phyloP scores from a whole-genome alignment of 2,113 vertebrate genomes.

The Picathartes gymnocephalus region DNA sequence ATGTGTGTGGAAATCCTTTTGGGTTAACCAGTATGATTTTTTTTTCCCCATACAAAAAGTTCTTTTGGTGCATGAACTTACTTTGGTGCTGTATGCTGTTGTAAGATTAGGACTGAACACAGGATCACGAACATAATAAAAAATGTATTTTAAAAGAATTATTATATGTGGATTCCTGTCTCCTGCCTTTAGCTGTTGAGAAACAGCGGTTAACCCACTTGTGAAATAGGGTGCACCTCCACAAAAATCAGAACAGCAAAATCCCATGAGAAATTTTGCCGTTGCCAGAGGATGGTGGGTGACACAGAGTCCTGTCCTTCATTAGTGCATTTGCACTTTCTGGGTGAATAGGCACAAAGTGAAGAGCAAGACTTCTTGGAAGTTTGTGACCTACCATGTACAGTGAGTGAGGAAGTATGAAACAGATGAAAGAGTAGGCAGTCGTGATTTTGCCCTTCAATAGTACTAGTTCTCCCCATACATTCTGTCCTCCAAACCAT shows the following conservation, averaged over 20 bases:
- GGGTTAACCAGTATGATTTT: neutral
- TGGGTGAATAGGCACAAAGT: accelerated
- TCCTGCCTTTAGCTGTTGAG: neutral
- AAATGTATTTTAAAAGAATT: neutral
- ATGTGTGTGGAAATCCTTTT: neutral
- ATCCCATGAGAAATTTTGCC: neutral
- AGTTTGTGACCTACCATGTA: neutral
- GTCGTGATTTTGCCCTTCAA: neutral
- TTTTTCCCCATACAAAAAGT: neutral
- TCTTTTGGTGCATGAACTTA: neutral
- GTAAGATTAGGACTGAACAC: neutral
- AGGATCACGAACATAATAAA: neutral
- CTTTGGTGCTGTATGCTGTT: neutral
- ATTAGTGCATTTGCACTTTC: neutral
- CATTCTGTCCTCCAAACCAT: neutral
- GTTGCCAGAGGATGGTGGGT: neutral
- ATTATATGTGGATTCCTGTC: neutral
- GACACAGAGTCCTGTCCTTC: neutral
- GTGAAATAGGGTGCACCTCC: neutral
- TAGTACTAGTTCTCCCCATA: neutral
- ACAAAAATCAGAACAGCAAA: neutral
- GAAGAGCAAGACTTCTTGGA: neutral
- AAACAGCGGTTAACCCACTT: neutral
- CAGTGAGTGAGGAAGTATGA: neutral
- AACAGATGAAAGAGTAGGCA: neutral